phyloP scores from a whole-genome alignment of 2,113 vertebrate genomes.

The Irena cyanogastra region DNA sequence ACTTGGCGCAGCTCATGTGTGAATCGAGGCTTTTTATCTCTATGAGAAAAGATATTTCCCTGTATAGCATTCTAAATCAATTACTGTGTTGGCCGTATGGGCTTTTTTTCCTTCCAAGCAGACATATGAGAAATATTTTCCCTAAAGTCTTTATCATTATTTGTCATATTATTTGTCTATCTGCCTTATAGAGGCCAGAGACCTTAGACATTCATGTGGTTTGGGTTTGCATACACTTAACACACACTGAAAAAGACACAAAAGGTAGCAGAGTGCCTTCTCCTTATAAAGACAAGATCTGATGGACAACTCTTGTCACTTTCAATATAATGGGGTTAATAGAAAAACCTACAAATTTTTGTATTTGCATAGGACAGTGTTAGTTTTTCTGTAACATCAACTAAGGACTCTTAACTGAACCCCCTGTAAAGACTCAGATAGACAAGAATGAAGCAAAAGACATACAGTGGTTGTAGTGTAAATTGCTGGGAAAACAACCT shows the following conservation, averaged over 20 bases:
- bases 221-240: not conserved
- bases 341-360: not conserved
- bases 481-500: not conserved
- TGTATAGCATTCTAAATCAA: not conserved
- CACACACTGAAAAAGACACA: not conserved
- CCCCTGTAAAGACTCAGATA: not conserved
- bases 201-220: not conserved
- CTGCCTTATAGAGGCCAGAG: not conserved
- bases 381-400: not conserved
- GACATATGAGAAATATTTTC: not conserved
- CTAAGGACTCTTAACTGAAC: not conserved
- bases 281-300: not conserved
- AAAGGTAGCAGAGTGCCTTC: not conserved
- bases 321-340: not conserved
- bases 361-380: not conserved
- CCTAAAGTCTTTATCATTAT: not conserved
- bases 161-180: no score
- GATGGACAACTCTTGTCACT: not conserved
- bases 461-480: not conserved
- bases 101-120: not conserved
- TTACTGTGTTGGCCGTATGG: not conserved
- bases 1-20: not conserved
- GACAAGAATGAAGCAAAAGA: not conserved
- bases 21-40: not conserved
- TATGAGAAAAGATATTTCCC: slow-evolving; percentile 1